A percentile compares a stretch with the other conserved stretches of the same genome.
These are phyloP conservation scores for Athalia cordata DNA, from an alignment of 2,888 invertebrate species.

Conservation along the genomic window DNA sequence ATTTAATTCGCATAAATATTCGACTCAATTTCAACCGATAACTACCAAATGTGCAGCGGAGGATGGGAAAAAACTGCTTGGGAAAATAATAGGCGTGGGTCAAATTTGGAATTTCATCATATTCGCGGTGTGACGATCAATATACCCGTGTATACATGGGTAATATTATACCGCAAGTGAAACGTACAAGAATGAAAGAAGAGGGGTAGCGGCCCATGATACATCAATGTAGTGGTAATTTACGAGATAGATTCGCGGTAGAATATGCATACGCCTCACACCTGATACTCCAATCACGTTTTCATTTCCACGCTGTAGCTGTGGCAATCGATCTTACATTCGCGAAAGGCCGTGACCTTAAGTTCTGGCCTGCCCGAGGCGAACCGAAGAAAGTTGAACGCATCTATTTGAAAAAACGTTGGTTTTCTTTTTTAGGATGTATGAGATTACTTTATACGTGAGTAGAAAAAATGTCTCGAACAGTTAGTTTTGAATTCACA, in stretches of 20 bases:
- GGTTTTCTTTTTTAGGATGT: not conserved
- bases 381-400: not conserved
- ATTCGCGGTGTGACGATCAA: too few relatives aligned
- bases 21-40: not conserved
- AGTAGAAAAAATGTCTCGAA: not conserved
- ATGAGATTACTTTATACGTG: not conserved
- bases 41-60: not conserved
- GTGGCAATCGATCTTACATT: conserved; percentile 37
- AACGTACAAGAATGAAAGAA: too few relatives aligned
- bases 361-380: not conserved
- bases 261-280: conserved; percentile 24
- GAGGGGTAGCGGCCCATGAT: not conserved
- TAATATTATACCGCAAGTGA: too few relatives aligned
- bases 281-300: conserved; percentile 40
- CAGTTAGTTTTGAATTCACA: not conserved
- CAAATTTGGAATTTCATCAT: too few relatives aligned
- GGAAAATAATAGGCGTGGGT: too few relatives aligned
- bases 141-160: too few relatives aligned
- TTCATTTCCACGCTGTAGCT: conserved; percentile 26
- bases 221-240: conserved; percentile 32
- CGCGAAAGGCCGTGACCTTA: conserved; percentile 12
- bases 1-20: conserved; percentile 29
- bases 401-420: not conserved
- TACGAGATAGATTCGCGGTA: conserved; percentile 18
- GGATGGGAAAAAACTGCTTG: not conserved